Conservation (phyloP, 2,113 vertebrate species). For the Stercorarius parasiticus region DNA sequence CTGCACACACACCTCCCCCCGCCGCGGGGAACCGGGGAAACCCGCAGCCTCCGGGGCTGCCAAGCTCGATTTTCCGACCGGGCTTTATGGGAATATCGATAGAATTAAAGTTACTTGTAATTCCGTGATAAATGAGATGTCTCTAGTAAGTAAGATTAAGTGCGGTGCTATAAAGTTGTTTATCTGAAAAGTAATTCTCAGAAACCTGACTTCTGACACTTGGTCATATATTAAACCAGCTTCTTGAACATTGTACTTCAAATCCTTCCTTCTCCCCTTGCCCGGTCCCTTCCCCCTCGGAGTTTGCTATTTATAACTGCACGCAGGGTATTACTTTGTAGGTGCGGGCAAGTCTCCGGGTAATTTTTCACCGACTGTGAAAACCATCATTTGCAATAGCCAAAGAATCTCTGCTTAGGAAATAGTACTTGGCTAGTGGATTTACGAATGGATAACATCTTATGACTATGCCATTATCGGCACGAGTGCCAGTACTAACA, state of each 20-base stretch:
- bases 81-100: slow-evolving; percentile 74
- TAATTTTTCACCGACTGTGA: slow-evolving; percentile 38
- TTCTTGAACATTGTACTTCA: slow-evolving; percentile 83
- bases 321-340: slow-evolving; percentile 3
- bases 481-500: slow-evolving; percentile 3
- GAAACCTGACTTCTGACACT: slow-evolving; percentile 81
- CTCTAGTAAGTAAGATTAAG: slow-evolving; percentile 82
- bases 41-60: slow-evolving; percentile 2
- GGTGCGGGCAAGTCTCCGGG: background rate
- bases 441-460: slow-evolving; percentile 27
- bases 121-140: slow-evolving; percentile 83
- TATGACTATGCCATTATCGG: slow-evolving; percentile 35
- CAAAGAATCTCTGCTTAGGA: slow-evolving; percentile 12
- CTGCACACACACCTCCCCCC: background rate
- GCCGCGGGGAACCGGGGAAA: background rate
- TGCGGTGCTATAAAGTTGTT: slow-evolving; percentile 85
- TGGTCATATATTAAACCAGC: slow-evolving; percentile 87
- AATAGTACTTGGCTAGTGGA: slow-evolving; percentile 5
- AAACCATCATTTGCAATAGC: slow-evolving; percentile 42
- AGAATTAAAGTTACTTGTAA: slow-evolving; percentile 81
- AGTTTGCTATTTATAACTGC: slow-evolving; percentile 60
- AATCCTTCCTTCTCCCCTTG: background rate
- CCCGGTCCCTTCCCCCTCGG: background rate
- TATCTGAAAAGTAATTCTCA: slow-evolving; percentile 86
- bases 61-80: slow-evolving; percentile 51